Evolutionary conservation across 2,888 invertebrate species (phyloP), one percentile per base, ranked within the genome.

Genomic region (Cybosia mesomella): DNA sequence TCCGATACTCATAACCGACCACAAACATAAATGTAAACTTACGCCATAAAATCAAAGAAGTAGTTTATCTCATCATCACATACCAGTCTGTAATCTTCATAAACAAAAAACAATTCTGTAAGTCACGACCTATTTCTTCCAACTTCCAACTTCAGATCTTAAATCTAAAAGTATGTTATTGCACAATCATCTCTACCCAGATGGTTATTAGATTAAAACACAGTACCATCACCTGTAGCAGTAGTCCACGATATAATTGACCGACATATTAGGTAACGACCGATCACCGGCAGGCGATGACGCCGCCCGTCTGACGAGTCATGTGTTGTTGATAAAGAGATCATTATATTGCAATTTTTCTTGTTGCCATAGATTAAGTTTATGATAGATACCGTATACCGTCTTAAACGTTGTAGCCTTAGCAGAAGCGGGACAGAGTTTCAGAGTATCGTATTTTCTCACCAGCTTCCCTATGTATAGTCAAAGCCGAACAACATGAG

Each of bases 181-280:
- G 34, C 62, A 34, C 57, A 62, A 67, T 53, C 28, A 53, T 58
- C 75, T 68, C 73, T 79, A 72, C 80, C 79, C 24, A 71, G 65
- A 67, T 81, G 70, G 65, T 76, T 76, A 80, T 81, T 81, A 79
- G 81, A 80, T 70, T 72, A 81, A 76, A 69, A 72, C 80, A 53
- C 53, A n/a, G 36, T 58, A 58, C 39, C 64, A 68, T 59, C 53
- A 49, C 49, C 9, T 49, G 49, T 9, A 49, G 3, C 49, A 2
- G n/a, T n/a, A 15, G 66, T 60, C 13, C 39, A 43, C 9, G 61
- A 59, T 34, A 59, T 61, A 58, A 61, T 54, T 64, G 68, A 39
- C 39, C 61, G 53, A 61, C 5, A 28, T 53, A 24, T 65, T 68
- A 65, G 18, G 53, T 54, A 62, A 61, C 49, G 18, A 58, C 43